Base-by-base conservation (phyloP, 2,113 vertebrate genomes). In the Upupa epops region DNA sequence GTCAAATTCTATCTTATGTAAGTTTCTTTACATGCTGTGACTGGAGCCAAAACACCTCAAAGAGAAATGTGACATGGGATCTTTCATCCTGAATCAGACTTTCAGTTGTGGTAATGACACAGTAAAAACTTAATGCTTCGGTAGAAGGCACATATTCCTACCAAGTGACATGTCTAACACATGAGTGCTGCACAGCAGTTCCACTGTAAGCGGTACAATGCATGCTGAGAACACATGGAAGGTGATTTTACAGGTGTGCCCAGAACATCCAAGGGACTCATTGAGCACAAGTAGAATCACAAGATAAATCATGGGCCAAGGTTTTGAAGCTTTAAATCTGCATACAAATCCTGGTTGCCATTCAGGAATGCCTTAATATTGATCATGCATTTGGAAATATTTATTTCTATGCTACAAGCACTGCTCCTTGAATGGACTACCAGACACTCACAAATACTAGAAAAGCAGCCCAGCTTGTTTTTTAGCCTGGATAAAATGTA, bases 341-440 rank as follows among this genome's bases (percentile, higher is more conserved):
- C 24, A 29, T 8, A 20, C 0, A 0, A 13, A 0, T 42, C 0
- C 1, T 46, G 3, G 21, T 6, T 64, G n/a, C 52, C 51, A 42
- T 76, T 79, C 55, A 66, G 59, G 46, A 65, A 42, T 34, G 13
- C 0, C 3, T 40, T 49, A 34, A 40, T 64, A n/a, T 29, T 61
- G 36, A 29, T 65, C 0, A 0, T 46, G 22, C 21, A 56, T 70
- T 76, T 0, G 0, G 56, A 77, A 16, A 55, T 54, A 64, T 9
- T 85, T 58, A 58, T 7, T 75, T 59, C 46, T 54, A 8, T 5
- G 1, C 65, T 65, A 56, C 18, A 82, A 64, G 34, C 1, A 3
- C 34, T 77, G 20, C 24, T 83, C 36, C 88, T 49, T 64, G 36
- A 66, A 51, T 3, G 85, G 42, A 48, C 32, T 59, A 72, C 18